These are phyloP conservation scores for Liopterus haemorrhoidalis DNA, from an alignment of 2,888 invertebrate species.

Conservation along the genomic window DNA sequence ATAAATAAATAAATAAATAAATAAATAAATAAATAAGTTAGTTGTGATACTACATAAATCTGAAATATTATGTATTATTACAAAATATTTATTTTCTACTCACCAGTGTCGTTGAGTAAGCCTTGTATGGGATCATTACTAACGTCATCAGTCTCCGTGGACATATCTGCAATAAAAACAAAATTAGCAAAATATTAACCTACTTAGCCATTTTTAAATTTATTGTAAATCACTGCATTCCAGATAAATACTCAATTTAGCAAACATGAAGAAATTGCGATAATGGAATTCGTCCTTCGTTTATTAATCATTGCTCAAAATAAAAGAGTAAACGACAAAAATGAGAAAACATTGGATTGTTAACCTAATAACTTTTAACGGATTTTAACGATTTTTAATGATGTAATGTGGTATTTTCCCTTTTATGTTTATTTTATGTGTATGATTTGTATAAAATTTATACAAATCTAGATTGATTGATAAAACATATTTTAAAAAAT, in stretches of 20 bases:
- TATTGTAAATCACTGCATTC: background rate
- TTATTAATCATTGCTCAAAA: background rate
- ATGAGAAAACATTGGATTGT: background rate
- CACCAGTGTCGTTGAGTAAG: constrained; percentile 59
- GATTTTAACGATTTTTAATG: no score
- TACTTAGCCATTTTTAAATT: background rate
- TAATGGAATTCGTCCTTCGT: no score
- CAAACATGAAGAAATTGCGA: background rate
- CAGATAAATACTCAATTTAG: background rate
- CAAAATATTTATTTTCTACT: constrained; percentile 38
- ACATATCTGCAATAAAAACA: constrained; percentile 54
- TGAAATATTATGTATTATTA: no score
- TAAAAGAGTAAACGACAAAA: background rate
- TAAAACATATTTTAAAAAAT: no score
- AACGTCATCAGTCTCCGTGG: constrained; percentile 59
- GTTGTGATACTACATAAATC: no score
- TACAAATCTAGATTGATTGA: no score
- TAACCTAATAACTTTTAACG: background rate
- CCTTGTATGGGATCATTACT: constrained; percentile 56
- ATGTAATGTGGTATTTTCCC: no score
- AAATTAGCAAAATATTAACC: constrained; percentile 1
- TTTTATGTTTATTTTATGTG: no score
- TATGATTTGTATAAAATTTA: no score
- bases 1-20: no score
- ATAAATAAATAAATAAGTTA: no score